phyloP scores from a whole-genome alignment of 92 coral and sea anemone species.

The Phenganax subtilis region DNA sequence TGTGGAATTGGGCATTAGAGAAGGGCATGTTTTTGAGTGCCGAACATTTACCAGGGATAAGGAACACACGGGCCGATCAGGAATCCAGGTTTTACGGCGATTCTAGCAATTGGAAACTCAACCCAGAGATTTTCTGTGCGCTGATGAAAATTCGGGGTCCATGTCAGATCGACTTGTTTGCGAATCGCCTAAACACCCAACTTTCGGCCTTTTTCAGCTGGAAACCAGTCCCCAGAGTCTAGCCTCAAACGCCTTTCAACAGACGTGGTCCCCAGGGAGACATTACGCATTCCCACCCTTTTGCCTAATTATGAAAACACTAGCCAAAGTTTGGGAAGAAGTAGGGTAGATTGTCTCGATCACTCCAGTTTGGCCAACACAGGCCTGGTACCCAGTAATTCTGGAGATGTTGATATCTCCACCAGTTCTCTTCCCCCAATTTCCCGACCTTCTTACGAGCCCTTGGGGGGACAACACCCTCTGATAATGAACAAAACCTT shows the following conservation, averaged over 20 bases:
- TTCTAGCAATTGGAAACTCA: neutral
- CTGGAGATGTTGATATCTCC: slow-evolving; percentile 21
- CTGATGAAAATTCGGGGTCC: slow-evolving; percentile 19
- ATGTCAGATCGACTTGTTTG: slow-evolving; percentile 40
- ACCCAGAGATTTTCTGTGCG: neutral
- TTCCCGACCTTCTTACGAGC: slow-evolving; percentile 19
- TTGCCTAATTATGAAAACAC: slow-evolving; percentile 17
- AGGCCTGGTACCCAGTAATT: slow-evolving; percentile 42
- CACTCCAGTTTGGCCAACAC: slow-evolving; percentile 45
- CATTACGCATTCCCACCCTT: slow-evolving; percentile 17
- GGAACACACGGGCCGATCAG: neutral
- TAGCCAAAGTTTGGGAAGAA: slow-evolving; percentile 18
- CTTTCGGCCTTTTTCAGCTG: slow-evolving; percentile 42
- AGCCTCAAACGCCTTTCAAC: slow-evolving; percentile 32
- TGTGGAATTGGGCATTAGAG: neutral
- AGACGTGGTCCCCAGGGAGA: slow-evolving; percentile 37
- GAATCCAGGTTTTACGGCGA: neutral
- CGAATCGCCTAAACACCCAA: slow-evolving; percentile 42
- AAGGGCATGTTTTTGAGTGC: neutral
- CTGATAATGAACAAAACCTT: slow-evolving; percentile 35
- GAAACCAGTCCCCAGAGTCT: slow-evolving; percentile 40
- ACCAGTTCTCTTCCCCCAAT: slow-evolving; percentile 36
- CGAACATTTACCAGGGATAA: neutral
- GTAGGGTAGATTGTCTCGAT: neutral
- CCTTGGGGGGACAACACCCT: slow-evolving; percentile 40